These are phyloP conservation scores for Clavelina lepadiformis DNA, from an alignment of 23 tunicate genomes.

Conservation along the genomic window DNA sequence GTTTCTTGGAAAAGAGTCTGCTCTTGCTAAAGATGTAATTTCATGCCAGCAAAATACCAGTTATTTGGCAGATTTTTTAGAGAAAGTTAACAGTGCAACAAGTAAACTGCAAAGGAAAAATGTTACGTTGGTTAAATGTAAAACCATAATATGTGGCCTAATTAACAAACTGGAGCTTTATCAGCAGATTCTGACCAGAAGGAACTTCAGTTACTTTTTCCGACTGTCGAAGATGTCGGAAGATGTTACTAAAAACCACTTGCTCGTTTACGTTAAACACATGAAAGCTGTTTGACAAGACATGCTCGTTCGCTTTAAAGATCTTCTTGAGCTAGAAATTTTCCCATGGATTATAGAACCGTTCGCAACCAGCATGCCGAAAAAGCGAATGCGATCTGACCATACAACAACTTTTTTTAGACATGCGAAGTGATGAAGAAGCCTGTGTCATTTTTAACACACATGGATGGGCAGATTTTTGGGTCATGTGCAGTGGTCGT, in stretches of 20 bases:
- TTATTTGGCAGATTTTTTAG: conserved; percentile 25
- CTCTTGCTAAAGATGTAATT: conserved; percentile 35
- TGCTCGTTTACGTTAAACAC: conserved; percentile 25
- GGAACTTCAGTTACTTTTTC: conserved; percentile 5
- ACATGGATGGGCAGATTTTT: conserved; percentile 30
- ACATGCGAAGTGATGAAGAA: conserved; percentile 26
- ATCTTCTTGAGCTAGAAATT: conserved; percentile 27
- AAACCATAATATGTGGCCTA: conserved; percentile 14
- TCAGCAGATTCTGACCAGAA: conserved; percentile 20
- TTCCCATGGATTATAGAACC: conserved; percentile 14
- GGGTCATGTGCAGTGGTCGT: conserved; percentile 20
- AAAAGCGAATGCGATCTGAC: conserved; percentile 20
- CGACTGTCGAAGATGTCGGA: conserved; percentile 17
- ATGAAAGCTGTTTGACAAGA: conserved; percentile 25
- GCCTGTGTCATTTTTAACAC: conserved; percentile 23
- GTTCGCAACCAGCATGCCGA: conserved; percentile 19
- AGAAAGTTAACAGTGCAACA: conserved; percentile 23
- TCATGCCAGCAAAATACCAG: conserved; percentile 29
- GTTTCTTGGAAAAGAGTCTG: conserved; percentile 25
- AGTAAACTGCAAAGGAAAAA: conserved; percentile 31
- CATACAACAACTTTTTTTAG: conserved; percentile 24
- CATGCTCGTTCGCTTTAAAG: conserved; percentile 27
- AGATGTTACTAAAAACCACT: conserved; percentile 21
- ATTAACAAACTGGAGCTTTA: conserved; percentile 16
- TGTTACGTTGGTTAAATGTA: conserved; percentile 1